Base-by-base conservation (phyloP, 1,140 invertebrate genomes). In the Camponotus pennsylvanicus region DNA sequence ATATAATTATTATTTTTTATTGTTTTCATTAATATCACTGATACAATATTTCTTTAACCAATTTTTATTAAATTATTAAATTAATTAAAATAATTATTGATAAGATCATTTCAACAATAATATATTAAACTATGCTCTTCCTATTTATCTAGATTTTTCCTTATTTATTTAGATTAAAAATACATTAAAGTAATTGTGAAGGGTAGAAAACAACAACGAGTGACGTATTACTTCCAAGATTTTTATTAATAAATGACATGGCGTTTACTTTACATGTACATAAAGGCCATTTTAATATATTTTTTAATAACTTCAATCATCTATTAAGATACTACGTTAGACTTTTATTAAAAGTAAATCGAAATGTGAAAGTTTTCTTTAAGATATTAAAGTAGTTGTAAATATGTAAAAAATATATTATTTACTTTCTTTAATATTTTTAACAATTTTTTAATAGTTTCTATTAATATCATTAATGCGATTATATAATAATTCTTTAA, bases 101-200 rank as follows among this genome's bases (percentile, higher is more conserved):
- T 37, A 6, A 27, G 37, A 73, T 27, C 34, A 61, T 8, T 83
- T 73, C 18, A n/a, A 1, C 5, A 37, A 34, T 82, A 27, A 27
- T 27, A 27, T 6, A 82, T 61, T 55, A 73, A 82, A 83, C 27
- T 40, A 6, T 3, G 37, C 40, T 59, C 27, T 42, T 3, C 32
- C 57, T 73, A 40, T 40, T 40, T 61, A 61, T 63, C 21, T 45
- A 73, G 40, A 73, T 61, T 83, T 27, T 27, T 42, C 7, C 32
- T 71, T 73, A 40, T 40, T 40, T 61, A 61, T 63, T 18, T 45
- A 73, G 40, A 73, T 61, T 83, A 61, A 83, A 83, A 83, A 83
- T 73, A 61, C 52, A 83, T 83, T 70, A 83, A 83, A 73, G 79
- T 73, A 63, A 83, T 83, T 73, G 59, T 55, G 9, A 83, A 83